A percentile compares a stretch with the other conserved stretches of the same genome.
phyloP scores from a whole-genome alignment of 1,140 invertebrate genomes.

The Diplogasteroides magnus region DNA sequence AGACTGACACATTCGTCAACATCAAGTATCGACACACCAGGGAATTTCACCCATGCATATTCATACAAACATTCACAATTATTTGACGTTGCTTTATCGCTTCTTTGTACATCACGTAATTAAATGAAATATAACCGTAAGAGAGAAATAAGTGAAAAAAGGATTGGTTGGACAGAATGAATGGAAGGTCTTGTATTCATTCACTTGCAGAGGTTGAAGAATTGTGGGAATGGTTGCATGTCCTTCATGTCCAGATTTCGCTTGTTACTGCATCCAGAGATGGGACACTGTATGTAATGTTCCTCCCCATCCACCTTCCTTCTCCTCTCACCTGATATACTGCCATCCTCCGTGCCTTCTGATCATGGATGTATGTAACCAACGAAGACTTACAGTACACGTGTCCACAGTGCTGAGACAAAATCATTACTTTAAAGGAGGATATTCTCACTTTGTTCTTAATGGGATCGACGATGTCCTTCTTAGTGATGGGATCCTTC shows the following conservation, averaged over 20 bases:
- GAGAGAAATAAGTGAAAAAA: too few relatives aligned
- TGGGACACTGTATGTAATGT: constrained; percentile 8
- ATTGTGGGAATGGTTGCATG: constrained; percentile 7
- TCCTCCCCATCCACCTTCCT: too few relatives aligned
- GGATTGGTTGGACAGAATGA: background rate
- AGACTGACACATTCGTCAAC: too few relatives aligned
- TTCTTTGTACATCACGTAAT: too few relatives aligned
- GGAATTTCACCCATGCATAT: too few relatives aligned
- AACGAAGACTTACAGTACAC: constrained; percentile 3
- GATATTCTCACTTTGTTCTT: constrained; percentile 2
- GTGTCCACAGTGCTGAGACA: constrained; percentile 11
- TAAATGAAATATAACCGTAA: too few relatives aligned
- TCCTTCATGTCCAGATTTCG: constrained; percentile 6
- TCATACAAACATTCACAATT: too few relatives aligned
- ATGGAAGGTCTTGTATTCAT: background rate
- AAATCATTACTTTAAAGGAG: background rate
- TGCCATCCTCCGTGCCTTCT: background rate
- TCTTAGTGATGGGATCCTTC: constrained; percentile 20
- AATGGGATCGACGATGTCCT: constrained; percentile 11
- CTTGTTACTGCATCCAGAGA: constrained; percentile 9
- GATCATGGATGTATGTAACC: background rate
- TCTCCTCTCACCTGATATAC: background rate
- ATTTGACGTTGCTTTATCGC: too few relatives aligned
- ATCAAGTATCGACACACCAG: too few relatives aligned
- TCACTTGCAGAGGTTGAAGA: constrained; percentile 9